These are phyloP conservation scores for Tauraco erythrolophus DNA, from an alignment of 2,113 vertebrate species.

Conservation along the genomic window DNA sequence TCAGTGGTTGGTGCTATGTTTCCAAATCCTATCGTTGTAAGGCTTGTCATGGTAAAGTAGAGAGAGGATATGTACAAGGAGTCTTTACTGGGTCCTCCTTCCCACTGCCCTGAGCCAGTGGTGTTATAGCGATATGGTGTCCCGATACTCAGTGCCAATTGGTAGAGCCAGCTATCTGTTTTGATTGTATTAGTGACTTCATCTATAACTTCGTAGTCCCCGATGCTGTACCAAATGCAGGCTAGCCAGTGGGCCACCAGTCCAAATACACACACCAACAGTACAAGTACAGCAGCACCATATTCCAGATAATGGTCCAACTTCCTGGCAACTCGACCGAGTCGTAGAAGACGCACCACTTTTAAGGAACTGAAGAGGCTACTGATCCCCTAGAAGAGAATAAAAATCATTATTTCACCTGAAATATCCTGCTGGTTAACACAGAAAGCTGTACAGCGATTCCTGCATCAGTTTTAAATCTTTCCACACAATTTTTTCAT, in stretches of 20 bases:
- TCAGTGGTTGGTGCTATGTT: constrained; percentile 97
- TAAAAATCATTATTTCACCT: not conserved
- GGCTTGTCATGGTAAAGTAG: constrained; percentile 99
- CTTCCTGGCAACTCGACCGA: constrained; percentile 94
- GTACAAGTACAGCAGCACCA: constrained; percentile 92
- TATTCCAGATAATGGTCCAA: constrained; percentile 98
- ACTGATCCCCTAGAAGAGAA: constrained; percentile 89
- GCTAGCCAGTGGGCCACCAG: constrained; percentile 97
- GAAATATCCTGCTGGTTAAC: not conserved
- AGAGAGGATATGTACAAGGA: constrained; percentile 96
- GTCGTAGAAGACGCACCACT: constrained; percentile 92
- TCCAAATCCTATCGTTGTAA: constrained; percentile 98
- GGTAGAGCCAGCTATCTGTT: constrained; percentile 96
- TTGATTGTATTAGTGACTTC: constrained; percentile 94
- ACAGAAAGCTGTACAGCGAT: not conserved
- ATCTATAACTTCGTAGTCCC: constrained; percentile 97
- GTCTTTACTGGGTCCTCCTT: constrained; percentile 95
- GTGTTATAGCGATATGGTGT: constrained; percentile 93
- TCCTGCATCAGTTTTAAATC: not conserved
- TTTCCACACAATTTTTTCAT: not conserved
- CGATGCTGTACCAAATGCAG: constrained; percentile 99
- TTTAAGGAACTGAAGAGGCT: constrained; percentile 98
- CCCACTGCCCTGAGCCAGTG: constrained; percentile 92
- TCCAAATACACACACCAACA: constrained; percentile 95
- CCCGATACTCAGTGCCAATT: constrained; percentile 92